Evolutionary conservation across 1,140 invertebrate genomes (phyloP).

Genomic region (Helicoverpa zea): DNA sequence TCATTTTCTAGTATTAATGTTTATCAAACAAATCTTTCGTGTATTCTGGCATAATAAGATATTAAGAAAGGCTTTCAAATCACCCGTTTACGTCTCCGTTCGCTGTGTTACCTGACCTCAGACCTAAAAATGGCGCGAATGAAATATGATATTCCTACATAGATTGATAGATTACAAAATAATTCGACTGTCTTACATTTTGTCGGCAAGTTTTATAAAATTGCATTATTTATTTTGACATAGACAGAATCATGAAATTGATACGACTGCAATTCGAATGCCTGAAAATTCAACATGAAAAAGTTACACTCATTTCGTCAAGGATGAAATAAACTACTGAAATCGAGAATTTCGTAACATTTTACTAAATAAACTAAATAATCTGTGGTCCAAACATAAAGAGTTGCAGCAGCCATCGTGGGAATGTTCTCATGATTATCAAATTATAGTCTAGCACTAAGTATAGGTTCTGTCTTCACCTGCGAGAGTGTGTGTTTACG

Average conservation of each 20-base stretch:
- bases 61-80: no score
- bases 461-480: not conserved
- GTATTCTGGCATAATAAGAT: no score
- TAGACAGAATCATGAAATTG: not conserved
- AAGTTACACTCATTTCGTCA: no score
- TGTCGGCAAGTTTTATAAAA: not conserved
- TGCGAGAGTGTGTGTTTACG: not conserved
- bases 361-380: not conserved
- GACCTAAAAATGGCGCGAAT: slow-evolving; percentile 3
- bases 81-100: not conserved
- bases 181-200: not conserved
- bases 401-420: not conserved
- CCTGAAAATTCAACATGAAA: no score
- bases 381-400: not conserved
- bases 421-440: slow-evolving; percentile 22
- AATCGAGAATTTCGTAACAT: not conserved
- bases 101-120: not conserved
- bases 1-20: no score
- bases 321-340: not conserved
- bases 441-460: not conserved
- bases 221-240: not conserved
- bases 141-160: slow-evolving; percentile 24
- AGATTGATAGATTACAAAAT: slow-evolving; percentile 16
- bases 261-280: no score
- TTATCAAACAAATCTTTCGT: no score